These are phyloP conservation scores for Montipora foliosa DNA, from an alignment of 64 coral and sea anemone genomes.

Conservation along the genomic window DNA sequence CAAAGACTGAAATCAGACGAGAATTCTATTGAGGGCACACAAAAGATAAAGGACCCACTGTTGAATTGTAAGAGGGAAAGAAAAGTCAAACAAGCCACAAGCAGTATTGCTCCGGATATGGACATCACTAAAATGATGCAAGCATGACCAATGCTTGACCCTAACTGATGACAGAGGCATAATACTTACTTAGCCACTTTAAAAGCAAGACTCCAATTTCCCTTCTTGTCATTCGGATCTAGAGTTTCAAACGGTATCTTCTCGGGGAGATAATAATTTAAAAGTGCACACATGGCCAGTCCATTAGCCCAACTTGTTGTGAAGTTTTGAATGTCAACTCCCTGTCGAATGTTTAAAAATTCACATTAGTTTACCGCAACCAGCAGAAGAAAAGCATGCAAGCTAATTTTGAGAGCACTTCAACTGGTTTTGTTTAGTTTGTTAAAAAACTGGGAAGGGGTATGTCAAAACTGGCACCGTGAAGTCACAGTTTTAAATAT, in stretches of 20 bases:
- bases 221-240: constrained; percentile 78
- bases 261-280: constrained; percentile 92
- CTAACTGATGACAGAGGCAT: not conserved
- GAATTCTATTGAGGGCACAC: no score
- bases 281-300: constrained; percentile 90
- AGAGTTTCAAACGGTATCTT: constrained; percentile 85
- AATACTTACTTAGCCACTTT: constrained; percentile 90
- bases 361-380: not conserved
- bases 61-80: no score
- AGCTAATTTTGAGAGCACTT: no score
- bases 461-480: no score
- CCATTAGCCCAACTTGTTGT: constrained; percentile 92
- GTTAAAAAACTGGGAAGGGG: no score
- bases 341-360: constrained; percentile 46
- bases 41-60: no score
- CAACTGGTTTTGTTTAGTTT: no score
- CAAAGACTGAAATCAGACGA: no score
- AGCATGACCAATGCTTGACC: not conserved
- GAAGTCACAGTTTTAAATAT: no score
- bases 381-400: no score
- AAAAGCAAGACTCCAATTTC: constrained; percentile 93
- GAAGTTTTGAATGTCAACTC: constrained; percentile 95
- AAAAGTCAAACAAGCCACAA: no score
- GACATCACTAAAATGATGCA: not conserved
- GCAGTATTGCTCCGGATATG: no score